Base-by-base conservation (phyloP, 1,140 invertebrate species). In the Adelges cooleyi region DNA sequence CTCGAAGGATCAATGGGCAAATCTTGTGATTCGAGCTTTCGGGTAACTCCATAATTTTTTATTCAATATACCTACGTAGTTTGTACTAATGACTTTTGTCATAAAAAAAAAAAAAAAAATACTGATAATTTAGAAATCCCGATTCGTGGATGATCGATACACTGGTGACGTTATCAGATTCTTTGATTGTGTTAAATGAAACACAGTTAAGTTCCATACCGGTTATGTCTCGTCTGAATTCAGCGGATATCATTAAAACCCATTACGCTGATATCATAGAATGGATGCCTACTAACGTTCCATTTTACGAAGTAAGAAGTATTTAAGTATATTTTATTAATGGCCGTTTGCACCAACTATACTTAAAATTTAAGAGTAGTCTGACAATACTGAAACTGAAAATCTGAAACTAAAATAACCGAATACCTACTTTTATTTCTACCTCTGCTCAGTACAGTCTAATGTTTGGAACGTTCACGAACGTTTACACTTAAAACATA, bases 11-110 rank as follows among this genome's bases (percentile, higher is more conserved):
- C 29, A 62, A 46, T 62, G 56, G 56, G 56, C 56, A 6, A 22
- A 62, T 33, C 29, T 62, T 46, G 10, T 62, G 10, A 22, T 62
- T 17, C 42, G 27, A 48, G n/a, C 56, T 15, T 62, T 62, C 46
- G 56, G 56, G 56, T 62, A 62, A 62, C n/a, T n/a, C n/a, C n/a
- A n/a, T n/a, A n/a, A 20, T 18, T 52, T 52, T 18, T 52, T 4
- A 18, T 17, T 49, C 17, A n/a, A n/a, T n/a, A n/a, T n/a, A n/a
- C n/a, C n/a, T n/a, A n/a, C n/a, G n/a, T n/a, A n/a, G n/a, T n/a
- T n/a, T n/a, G n/a, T n/a, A n/a, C n/a, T n/a, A n/a, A n/a, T n/a
- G n/a, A n/a, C n/a, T n/a, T n/a, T n/a, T n/a, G n/a, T n/a, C n/a
- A n/a, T n/a, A n/a, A n/a, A n/a, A n/a, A n/a, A n/a, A n/a, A n/a